These are phyloP conservation scores for Homarus gammarus DNA, from an alignment of 2,888 invertebrate species.

Conservation along the genomic window DNA sequence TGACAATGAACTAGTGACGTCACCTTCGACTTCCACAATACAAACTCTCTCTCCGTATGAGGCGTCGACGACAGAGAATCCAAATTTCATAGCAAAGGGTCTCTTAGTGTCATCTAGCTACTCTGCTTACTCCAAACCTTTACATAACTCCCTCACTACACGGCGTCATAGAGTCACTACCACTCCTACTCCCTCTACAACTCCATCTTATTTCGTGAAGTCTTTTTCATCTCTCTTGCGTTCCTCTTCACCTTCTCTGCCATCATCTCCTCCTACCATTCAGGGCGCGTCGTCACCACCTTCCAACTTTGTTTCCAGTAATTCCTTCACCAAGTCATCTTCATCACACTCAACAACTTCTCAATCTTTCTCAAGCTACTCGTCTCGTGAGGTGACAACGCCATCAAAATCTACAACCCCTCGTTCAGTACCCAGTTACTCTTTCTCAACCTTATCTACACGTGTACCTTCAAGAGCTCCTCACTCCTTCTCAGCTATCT, in stretches of 20 bases:
- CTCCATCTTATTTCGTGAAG: neutral
- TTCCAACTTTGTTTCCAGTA: neutral
- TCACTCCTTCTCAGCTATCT: constrained; percentile 10
- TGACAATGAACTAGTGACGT: neutral
- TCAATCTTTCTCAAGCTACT: neutral
- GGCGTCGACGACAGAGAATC: neutral
- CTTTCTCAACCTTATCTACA: constrained; percentile 3
- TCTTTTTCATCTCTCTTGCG: neutral
- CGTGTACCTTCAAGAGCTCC: neutral
- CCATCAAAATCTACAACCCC: neutral
- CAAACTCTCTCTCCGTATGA: neutral
- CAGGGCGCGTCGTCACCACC: neutral
- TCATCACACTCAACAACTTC: neutral
- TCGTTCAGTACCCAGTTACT: neutral
- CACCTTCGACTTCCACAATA: constrained; percentile 5
- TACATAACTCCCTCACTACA: too few species aligned
- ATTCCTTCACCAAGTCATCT: neutral
- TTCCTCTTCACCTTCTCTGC: neutral
- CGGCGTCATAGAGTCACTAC: neutral
- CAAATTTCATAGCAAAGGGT: neutral
- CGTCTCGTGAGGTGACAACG: neutral
- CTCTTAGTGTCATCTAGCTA: neutral
- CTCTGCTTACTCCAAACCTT: constrained; percentile 11
- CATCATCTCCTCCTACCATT: neutral
- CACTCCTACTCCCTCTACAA: neutral